Conservation (phyloP, 2,797 vertebrate species). For the Schizopygopsis malacanthus region DNA sequence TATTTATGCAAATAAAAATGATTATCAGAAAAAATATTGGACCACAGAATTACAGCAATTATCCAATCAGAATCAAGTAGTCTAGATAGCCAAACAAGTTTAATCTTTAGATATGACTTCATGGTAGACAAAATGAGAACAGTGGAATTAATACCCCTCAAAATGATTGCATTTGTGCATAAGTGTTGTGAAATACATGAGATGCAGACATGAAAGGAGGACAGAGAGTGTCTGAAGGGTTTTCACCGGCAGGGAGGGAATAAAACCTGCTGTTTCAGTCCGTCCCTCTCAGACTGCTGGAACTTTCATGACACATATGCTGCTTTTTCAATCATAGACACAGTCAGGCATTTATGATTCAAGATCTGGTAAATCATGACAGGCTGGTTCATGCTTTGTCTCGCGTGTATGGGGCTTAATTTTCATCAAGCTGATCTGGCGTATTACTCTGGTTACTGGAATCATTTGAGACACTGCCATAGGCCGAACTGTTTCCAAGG, state of each 20-base stretch:
- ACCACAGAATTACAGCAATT: neutral
- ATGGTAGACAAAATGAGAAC: neutral
- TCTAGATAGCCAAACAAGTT: neutral
- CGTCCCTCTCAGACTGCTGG: constrained; percentile 20
- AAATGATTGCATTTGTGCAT: neutral
- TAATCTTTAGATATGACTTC: neutral
- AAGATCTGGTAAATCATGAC: constrained; percentile 58
- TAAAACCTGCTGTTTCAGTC: constrained; percentile 24
- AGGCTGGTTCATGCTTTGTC: constrained; percentile 60
- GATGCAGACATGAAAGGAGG: constrained; percentile 62
- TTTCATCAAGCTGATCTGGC: constrained; percentile 66
- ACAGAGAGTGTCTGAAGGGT: constrained; percentile 56
- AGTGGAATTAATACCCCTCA: neutral
- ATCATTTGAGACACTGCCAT: constrained; percentile 84
- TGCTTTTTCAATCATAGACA: neutral
- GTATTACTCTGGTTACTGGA: constrained; percentile 74
- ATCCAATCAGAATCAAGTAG: neutral
- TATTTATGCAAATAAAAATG: neutral
- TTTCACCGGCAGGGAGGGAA: constrained; percentile 50
- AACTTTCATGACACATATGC: neutral
- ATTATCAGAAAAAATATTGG: neutral
- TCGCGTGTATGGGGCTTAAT: constrained; percentile 61
- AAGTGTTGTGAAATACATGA: constrained; percentile 41
- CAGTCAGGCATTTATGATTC: neutral
- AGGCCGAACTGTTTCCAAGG: constrained; percentile 80